A percentile compares a stretch with the other conserved stretches of the same genome.
Conservation (phyloP, 2,113 vertebrate species). For the Tympanuchus pallidicinctus region DNA sequence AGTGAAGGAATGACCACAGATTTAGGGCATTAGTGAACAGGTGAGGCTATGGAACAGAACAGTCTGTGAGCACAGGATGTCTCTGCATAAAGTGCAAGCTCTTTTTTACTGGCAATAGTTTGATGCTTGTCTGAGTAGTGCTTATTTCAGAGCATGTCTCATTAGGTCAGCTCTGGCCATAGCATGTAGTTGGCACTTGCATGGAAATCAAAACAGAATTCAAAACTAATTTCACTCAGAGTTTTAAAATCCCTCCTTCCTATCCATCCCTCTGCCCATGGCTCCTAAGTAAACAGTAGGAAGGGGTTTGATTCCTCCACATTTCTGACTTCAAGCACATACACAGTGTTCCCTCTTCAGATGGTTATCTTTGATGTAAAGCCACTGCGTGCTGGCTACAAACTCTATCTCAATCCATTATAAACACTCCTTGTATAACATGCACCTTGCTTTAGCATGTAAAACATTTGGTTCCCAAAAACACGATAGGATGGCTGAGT, state of each 20-base stretch:
- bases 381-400: background rate
- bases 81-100: background rate
- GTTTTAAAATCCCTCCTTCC: conserved; percentile 12
- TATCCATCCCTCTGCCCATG: background rate
- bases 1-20: background rate
- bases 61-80: background rate
- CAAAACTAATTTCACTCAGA: conserved; percentile 32
- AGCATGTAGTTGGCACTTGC: background rate
- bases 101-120: background rate
- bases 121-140: background rate
- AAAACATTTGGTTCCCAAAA: conserved; percentile 52
- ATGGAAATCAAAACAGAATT: conserved; percentile 32
- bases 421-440: background rate
- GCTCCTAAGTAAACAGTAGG: background rate
- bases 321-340: background rate
- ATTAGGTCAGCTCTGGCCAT: background rate
- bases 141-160: background rate
- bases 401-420: background rate
- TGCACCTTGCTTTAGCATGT: conserved; percentile 33
- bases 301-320: background rate
- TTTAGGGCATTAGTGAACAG: background rate
- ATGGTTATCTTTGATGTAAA: background rate
- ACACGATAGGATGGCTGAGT: conserved; percentile 10
- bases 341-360: background rate
- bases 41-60: background rate